Conservation (phyloP, 2,888 invertebrate genomes). For the Nymphalis urticae region DNA sequence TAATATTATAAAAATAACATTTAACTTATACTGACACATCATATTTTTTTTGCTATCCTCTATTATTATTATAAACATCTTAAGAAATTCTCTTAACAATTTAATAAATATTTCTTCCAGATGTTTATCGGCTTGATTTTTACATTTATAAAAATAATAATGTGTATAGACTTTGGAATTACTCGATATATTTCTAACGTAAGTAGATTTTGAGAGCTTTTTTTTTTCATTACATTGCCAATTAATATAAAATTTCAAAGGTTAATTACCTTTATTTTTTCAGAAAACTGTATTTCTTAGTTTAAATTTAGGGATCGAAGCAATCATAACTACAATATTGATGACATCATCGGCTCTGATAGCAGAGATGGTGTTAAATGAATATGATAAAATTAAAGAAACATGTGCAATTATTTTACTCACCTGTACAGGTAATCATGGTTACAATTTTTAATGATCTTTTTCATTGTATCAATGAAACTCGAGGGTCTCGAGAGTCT, state of each 20-base stretch:
- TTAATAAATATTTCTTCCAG: slow-evolving; percentile 9
- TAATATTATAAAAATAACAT: no score
- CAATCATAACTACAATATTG: neutral
- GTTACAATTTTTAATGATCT: neutral
- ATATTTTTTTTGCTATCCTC: no score
- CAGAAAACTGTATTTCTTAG: neutral
- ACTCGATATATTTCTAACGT: neutral
- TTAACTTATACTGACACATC: no score
- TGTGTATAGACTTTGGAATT: neutral
- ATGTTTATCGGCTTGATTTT: slow-evolving; percentile 10
- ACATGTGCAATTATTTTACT: slow-evolving; percentile 14
- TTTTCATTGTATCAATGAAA: no score
- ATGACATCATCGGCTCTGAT: slow-evolving; percentile 15
- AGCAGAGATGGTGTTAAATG: slow-evolving; percentile 23
- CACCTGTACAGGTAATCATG: slow-evolving; percentile 6
- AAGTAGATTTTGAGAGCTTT: neutral
- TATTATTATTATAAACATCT: no score
- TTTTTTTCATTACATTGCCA: no score
- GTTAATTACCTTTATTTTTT: neutral
- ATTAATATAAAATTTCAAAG: no score
- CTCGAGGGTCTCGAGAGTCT: no score
- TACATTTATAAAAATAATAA: neutral
- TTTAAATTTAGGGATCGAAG: neutral
- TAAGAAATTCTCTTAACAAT: no score
- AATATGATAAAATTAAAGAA: slow-evolving; percentile 24